phyloP scores from a whole-genome alignment of 2,797 vertebrate genomes.

The Rousettus madagascariensis region DNA sequence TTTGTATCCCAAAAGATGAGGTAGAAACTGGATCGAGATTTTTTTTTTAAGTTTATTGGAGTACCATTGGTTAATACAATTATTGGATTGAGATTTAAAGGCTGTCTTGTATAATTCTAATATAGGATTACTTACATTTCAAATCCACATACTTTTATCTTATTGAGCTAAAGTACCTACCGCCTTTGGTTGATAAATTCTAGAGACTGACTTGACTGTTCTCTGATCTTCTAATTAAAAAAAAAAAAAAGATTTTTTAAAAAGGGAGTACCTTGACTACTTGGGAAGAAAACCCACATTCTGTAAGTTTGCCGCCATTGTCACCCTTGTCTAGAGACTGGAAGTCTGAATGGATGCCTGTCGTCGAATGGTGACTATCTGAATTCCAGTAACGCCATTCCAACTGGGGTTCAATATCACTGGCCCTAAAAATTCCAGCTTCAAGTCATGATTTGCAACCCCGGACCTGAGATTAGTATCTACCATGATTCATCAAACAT shows the following conservation, averaged over 20 bases:
- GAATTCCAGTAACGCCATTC: background rate
- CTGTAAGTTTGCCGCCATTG: background rate
- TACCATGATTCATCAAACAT: background rate
- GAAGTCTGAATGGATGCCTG: background rate
- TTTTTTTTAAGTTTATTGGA: too few relatives aligned
- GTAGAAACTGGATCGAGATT: background rate
- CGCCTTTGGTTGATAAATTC: conserved; percentile 14
- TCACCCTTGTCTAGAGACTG: background rate
- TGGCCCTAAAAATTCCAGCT: background rate
- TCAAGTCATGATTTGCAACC: background rate
- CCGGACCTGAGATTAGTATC: background rate
- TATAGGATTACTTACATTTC: background rate
- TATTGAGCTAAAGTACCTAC: background rate
- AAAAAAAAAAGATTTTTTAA: background rate
- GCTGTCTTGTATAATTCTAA: background rate
- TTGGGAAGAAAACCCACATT: background rate
- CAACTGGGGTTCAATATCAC: background rate
- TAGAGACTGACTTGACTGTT: background rate
- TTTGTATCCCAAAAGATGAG: background rate
- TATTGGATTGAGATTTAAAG: background rate
- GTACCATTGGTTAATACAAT: too few relatives aligned
- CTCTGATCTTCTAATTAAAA: conserved; percentile 7
- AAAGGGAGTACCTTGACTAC: background rate
- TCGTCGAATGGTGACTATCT: background rate
- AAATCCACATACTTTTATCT: background rate